Base-by-base conservation (phyloP, 2,797 vertebrate genomes). In the Mastacembelus armatus region DNA sequence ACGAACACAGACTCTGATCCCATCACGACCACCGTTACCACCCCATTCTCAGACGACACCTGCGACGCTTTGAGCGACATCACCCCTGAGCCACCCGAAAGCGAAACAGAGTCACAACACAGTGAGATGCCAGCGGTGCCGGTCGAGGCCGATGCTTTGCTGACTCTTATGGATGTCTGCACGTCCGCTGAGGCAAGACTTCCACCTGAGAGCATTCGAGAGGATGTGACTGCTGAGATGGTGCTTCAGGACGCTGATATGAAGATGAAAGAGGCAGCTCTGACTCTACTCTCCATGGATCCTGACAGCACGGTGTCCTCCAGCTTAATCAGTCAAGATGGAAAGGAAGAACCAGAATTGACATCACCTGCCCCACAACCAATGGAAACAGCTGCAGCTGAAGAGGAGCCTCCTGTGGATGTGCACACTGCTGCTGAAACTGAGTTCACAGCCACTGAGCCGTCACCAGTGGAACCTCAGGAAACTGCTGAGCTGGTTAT, bases 261-360 rank as follows among this genome's bases (percentile, higher is more conserved):
- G 83, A 94, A 94, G 78, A 95, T 94, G 93, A 92, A 94, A 33
- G 94, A 95, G 62, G 94, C 94, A 0, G 94, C 94, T 6, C 91
- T 95, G 43, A 92, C 94, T 0, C 86, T 95, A 75, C 93, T 95
- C 19, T 95, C 94, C 62, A 95, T 95, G 94, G 94, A 93, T 61
- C 92, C 94, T 0, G 88, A 94, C 27, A 88, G 90, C 11, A 87
- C 76, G 0, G 49, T 84, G 19, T 72, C 85, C 8, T 61, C 86
- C 54, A 60, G 66, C 42, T 60, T 91, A 43, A 67, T 86, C 2
- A 22, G 51, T 14, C 81, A 64, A 18, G 54, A 66, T 3, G 2
- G 39, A 9, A 48, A 40, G 6, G 72, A 64, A 2, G 80, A 69
- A 11, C 21, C 40, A 0, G 55, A 26, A 24, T 65, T 55, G 24